phyloP scores from a whole-genome alignment of 2,113 vertebrate genomes.

The Misgurnus mizolepis region DNA sequence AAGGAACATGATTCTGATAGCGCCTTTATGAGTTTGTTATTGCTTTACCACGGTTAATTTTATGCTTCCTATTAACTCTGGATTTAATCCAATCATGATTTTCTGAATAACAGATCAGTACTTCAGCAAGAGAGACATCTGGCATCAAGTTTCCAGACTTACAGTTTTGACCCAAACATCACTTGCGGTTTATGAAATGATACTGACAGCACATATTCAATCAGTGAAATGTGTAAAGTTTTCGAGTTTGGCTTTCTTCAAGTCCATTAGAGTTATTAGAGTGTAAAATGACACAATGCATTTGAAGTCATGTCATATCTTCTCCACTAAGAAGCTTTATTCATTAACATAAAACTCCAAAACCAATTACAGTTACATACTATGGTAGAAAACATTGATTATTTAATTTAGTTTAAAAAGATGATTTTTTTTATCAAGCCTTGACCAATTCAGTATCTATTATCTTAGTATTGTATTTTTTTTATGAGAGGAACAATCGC shows the following conservation, averaged over 20 bases:
- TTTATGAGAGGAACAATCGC: too few relatives aligned
- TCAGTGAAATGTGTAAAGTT: slow-evolving; percentile 1
- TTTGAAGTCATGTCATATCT: not conserved
- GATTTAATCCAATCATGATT: slow-evolving; percentile 56
- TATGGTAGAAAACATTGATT: too few relatives aligned
- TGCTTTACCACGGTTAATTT: slow-evolving; percentile 56
- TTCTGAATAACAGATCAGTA: slow-evolving; percentile 56
- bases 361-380: too few relatives aligned
- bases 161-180: slow-evolving; percentile 17
- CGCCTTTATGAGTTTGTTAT: slow-evolving; percentile 57
- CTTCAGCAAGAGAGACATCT: slow-evolving; percentile 21
- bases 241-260: not conserved
- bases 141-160: slow-evolving; percentile 7
- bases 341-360: too few relatives aligned
- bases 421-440: too few relatives aligned
- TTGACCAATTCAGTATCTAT: too few relatives aligned
- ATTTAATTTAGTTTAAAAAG: too few relatives aligned
- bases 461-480: too few relatives aligned
- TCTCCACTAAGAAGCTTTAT: not conserved
- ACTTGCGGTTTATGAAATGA: slow-evolving; percentile 5
- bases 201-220: slow-evolving; percentile 9
- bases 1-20: not conserved
- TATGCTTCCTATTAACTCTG: slow-evolving; percentile 58
- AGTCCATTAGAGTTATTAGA: slow-evolving; percentile 8
- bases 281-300: not conserved